A percentile compares a stretch with the other conserved stretches of the same genome.
Conservation (phyloP, 2,888 invertebrate species). For the Volucella inanis region DNA sequence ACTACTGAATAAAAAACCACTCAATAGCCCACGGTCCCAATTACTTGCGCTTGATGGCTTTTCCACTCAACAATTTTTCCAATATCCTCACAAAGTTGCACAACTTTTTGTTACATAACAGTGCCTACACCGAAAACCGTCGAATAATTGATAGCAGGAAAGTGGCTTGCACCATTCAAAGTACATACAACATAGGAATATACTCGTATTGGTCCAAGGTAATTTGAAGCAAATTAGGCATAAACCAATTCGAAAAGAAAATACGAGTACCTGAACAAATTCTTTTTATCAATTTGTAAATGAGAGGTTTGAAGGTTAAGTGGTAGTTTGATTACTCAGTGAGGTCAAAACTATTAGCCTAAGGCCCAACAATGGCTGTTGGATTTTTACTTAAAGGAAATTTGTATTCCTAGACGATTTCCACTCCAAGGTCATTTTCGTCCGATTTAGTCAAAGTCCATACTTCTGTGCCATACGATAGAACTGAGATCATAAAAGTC, state of each 20-base stretch:
- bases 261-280: neutral
- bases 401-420: too few relatives aligned
- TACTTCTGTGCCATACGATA: too few relatives aligned
- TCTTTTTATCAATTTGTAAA: neutral
- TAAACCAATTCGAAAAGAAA: conserved; percentile 8
- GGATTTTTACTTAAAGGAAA: too few relatives aligned
- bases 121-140: neutral
- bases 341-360: too few relatives aligned
- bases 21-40: conserved; percentile 19
- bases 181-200: neutral
- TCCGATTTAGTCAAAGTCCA: too few relatives aligned
- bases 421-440: too few relatives aligned
- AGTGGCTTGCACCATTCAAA: conserved; percentile 10
- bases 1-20: neutral
- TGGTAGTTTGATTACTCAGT: too few relatives aligned
- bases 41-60: conserved; percentile 1
- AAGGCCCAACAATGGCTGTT: too few relatives aligned
- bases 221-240: conserved; percentile 23
- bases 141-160: conserved; percentile 10
- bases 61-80: conserved; percentile 8
- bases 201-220: conserved; percentile 2
- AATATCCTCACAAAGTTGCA: conserved; percentile 12
- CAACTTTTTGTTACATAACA: conserved; percentile 4
- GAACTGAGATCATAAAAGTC: too few relatives aligned
- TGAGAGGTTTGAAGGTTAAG: too few relatives aligned